These are phyloP conservation scores for Poeciliopsis turneri DNA, from an alignment of 2,797 vertebrate species.

Conservation along the genomic window DNA sequence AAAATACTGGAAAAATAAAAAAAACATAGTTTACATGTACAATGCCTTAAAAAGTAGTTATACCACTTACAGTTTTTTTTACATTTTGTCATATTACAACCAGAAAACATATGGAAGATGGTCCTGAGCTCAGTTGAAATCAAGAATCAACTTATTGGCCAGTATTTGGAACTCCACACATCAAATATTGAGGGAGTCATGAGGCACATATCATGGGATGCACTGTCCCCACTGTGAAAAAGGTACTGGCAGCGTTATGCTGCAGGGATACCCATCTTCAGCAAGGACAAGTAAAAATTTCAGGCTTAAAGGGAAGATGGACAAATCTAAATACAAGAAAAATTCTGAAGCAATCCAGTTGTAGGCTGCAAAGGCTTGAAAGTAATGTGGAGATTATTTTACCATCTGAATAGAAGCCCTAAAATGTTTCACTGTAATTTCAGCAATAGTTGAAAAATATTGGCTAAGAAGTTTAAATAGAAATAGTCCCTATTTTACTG, in stretches of 20 bases:
- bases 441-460: too few relatives aligned
- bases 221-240: neutral
- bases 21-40: neutral
- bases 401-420: neutral
- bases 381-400: neutral
- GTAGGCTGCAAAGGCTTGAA: neutral
- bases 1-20: conserved; percentile 76
- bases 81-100: neutral
- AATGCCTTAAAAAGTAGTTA: neutral
- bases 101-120: neutral
- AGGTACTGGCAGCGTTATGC: neutral
- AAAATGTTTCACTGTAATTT: neutral
- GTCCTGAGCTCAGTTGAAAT: too few relatives aligned
- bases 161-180: too few relatives aligned
- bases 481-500: neutral
- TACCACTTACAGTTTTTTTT: neutral
- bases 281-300: neutral
- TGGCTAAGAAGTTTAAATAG: neutral
- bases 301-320: neutral
- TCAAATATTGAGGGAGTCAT: too few relatives aligned
- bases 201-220: neutral
- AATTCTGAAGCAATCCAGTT: neutral
- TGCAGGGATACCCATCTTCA: neutral
- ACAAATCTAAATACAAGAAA: neutral
- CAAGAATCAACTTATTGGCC: too few relatives aligned